Base-by-base conservation (phyloP, 2,888 invertebrate species). In the Mactromeris polynyma region DNA sequence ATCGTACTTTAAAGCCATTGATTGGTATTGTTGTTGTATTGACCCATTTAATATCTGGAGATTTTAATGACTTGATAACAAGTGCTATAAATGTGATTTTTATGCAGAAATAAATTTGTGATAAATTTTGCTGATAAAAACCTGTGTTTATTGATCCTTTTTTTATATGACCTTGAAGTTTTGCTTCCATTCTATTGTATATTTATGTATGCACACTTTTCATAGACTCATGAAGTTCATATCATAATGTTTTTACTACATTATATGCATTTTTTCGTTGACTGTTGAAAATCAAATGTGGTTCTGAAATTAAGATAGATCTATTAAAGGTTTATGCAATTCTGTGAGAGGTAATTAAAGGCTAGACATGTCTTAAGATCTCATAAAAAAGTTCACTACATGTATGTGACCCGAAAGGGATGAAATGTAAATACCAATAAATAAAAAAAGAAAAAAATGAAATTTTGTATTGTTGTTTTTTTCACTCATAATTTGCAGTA, bases 391-490 rank as follows among this genome's bases (percentile, higher is more conserved):
- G 58, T 85, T 81, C 86, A 86, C 81, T 73, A 81, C 40, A 86
- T 86, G 80, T 54, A 51, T 86, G 85, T 54, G 69, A 79, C 79
- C 82, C 82, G 51, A 51, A 40, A 77, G 85, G 87, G 81, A 64
- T 73, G 46, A 85, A 89, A 85, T 89, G 89, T 89, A 89, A 87
- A 89, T 89, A 89, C 51, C 79, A 87, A 85, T 78, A 87, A 89
- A 83, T 81, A 89, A 89, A 87, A 81, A 82, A 89, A 83, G 42
- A 86, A 89, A 77, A 85, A 81, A 85, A 85, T 46, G 33, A 80
- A 54, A 54, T n/a, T 21, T 40, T 64, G 36, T 54, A 83, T 82
- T 85, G 69, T 88, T 89, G 69, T 58, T 54, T n/a, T 51, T 46
- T n/a, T n/a, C n/a, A n/a, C n/a, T n/a, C n/a, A n/a, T n/a, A n/a